Evolutionary conservation across 2,113 vertebrate species (phyloP), one percentile per base, ranked within the genome.

Genomic region (Melospiza melodia): DNA sequence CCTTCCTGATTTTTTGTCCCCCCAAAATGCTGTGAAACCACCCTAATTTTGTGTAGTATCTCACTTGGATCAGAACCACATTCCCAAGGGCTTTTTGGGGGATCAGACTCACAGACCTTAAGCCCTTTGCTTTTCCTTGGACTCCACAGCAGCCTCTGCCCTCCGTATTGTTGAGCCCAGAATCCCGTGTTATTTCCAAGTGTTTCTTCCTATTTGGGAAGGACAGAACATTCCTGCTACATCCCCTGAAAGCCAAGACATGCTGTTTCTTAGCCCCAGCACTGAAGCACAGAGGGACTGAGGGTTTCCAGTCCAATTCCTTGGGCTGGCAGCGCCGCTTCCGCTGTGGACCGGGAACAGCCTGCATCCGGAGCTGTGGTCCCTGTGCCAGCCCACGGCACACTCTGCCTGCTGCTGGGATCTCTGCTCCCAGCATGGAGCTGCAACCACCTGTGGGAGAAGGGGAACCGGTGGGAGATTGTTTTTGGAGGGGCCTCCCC

Each of bases 311-410:
- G 69, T 8, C 13, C 39, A 68, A 39, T 2, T 4, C 58, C 54
- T 51, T 23, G 5, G 6, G 61, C 82, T 94, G 73, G 80, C 87
- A 59, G 0, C 0, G 2, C 43, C 0, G 41, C 46, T 77, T 80
- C 81, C 2, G 2, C 68, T 2, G 37, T 0, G 37, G 43, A 3
- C 48, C 0, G 1, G 10, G n/a, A 80, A 18, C 91, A 76, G 18
- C 2, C 74, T 24, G 54, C 12, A 41, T 49, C 67, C 4, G 51
- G 73, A 57, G 44, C 54, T 55, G 49, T 1, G 6, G 0, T 16
- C 80, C 19, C 48, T 1, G 2, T 41, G 90, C 92, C 90, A 79
- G 74, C 92, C 59, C 7, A 2, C 8, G 4, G 21, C 49, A 5
- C n/a, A 2, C 72, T 9, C 63, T 71, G 63, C 57, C 72, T 27